Conservation (phyloP, 30 jellyfish, hydroid and myxozoan genomes). For the Hydractinia symbiolongicarpus region DNA sequence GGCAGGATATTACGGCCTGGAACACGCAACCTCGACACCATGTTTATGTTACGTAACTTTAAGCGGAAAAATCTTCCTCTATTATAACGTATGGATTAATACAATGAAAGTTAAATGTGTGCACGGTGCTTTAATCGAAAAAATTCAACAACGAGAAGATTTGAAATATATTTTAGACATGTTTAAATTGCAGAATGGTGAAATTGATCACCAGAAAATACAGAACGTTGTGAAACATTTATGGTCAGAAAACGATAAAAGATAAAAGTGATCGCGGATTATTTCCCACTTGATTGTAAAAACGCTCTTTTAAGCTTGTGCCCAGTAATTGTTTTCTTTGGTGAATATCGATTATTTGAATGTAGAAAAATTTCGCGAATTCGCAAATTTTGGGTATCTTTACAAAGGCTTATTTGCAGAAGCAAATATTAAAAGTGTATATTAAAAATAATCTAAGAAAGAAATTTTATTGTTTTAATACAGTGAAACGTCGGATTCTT, state of each 20-base stretch:
- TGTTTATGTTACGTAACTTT: constrained; percentile 83
- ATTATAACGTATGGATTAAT: constrained; percentile 40
- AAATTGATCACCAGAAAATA: constrained; percentile 41
- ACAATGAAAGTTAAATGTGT: constrained; percentile 45
- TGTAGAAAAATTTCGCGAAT: too few relatives aligned
- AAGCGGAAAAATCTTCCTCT: constrained; percentile 54
- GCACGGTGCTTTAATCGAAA: constrained; percentile 51
- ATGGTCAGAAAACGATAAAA: constrained; percentile 16
- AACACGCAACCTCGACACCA: constrained; percentile 44
- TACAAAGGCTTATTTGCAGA: too few relatives aligned
- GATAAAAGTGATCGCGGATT: too few relatives aligned
- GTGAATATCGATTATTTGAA: too few relatives aligned
- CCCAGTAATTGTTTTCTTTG: too few relatives aligned
- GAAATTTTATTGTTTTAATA: too few relatives aligned
- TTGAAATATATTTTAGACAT: constrained; percentile 26
- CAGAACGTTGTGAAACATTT: constrained; percentile 28
- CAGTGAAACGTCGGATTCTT: too few relatives aligned
- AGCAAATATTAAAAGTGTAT: too few relatives aligned
- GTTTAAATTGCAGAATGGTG: constrained; percentile 40
- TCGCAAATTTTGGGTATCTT: too few relatives aligned
- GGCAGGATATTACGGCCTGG: constrained; percentile 75
- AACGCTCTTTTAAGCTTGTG: too few relatives aligned
- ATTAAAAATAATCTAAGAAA: too few relatives aligned
- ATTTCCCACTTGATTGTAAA: too few relatives aligned
- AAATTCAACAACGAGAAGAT: constrained; percentile 35